Conservation (phyloP, 2,797 vertebrate species). For the Percopsis omiscomaycus region DNA sequence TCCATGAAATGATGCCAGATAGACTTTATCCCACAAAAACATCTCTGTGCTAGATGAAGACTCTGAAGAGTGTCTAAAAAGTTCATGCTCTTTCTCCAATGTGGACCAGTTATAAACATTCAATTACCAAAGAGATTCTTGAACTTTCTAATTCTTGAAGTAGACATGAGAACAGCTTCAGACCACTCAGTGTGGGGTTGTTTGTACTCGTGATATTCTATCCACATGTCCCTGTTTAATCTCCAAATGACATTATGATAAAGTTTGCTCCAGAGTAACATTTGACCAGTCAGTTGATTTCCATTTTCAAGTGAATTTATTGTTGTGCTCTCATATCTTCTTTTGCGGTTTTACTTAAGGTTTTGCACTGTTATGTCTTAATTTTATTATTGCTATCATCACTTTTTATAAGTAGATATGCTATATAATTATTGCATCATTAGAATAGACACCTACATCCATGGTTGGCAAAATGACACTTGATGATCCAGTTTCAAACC, state of each 20-base stretch:
- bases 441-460: too few relatives aligned
- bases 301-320: conserved; percentile 36
- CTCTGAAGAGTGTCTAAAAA: not conserved
- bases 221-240: conserved; percentile 61
- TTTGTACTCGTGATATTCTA: conserved; percentile 50
- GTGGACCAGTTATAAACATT: conserved; percentile 4
- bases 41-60: not conserved
- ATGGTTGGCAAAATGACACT: too few relatives aligned
- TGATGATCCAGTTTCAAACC: too few relatives aligned
- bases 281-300: conserved; percentile 67
- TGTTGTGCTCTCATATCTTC: conserved; percentile 3
- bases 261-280: conserved; percentile 45
- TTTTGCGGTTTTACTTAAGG: not conserved
- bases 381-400: conserved; percentile 1
- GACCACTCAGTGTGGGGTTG: conserved; percentile 16
- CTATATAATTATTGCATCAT: not conserved
- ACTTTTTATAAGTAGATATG: not conserved
- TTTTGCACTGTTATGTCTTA: not conserved
- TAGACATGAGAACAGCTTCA: conserved; percentile 15
- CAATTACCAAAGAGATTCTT: conserved; percentile 22
- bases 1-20: not conserved
- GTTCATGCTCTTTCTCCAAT: conserved; percentile 8
- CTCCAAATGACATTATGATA: conserved; percentile 61
- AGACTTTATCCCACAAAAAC: not conserved
- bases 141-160: not conserved